phyloP scores from a whole-genome alignment of 2,113 vertebrate genomes.

The Vimba vimba region DNA sequence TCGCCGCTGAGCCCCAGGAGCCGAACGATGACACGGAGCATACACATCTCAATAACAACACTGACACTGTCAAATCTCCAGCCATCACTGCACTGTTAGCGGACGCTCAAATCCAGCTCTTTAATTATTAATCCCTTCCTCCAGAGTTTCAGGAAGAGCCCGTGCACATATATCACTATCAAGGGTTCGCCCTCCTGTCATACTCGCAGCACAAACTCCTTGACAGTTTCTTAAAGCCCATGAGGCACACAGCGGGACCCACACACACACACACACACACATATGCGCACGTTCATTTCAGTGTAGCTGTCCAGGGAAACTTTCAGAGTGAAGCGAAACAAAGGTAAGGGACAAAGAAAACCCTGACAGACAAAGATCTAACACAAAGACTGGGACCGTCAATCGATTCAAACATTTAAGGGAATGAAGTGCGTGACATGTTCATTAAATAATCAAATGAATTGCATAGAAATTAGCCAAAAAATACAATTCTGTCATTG shows the following conservation, averaged over 20 bases:
- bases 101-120: conserved; percentile 61
- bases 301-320: conserved; percentile 45
- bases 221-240: conserved; percentile 72
- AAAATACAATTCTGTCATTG: not conserved
- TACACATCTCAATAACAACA: conserved; percentile 61
- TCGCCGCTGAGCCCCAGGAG: conserved; percentile 55
- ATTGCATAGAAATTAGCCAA: not conserved
- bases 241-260: conserved; percentile 60
- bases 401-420: not conserved
- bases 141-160: conserved; percentile 55
- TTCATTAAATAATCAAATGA: not conserved
- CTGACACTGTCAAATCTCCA: conserved; percentile 61
- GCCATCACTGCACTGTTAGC: conserved; percentile 60
- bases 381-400: not conserved
- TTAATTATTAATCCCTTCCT: conserved; percentile 76
- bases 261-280: conserved; percentile 46
- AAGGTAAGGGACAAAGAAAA: conserved; percentile 10
- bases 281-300: conserved; percentile 49
- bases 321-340: conserved; percentile 32
- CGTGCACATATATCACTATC: conserved; percentile 55
- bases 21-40: conserved; percentile 59
- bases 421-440: not conserved
- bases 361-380: not conserved
- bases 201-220: conserved; percentile 66
- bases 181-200: conserved; percentile 59